phyloP scores from a whole-genome alignment of 2,113 vertebrate genomes.

The Erpornis zantholeuca region DNA sequence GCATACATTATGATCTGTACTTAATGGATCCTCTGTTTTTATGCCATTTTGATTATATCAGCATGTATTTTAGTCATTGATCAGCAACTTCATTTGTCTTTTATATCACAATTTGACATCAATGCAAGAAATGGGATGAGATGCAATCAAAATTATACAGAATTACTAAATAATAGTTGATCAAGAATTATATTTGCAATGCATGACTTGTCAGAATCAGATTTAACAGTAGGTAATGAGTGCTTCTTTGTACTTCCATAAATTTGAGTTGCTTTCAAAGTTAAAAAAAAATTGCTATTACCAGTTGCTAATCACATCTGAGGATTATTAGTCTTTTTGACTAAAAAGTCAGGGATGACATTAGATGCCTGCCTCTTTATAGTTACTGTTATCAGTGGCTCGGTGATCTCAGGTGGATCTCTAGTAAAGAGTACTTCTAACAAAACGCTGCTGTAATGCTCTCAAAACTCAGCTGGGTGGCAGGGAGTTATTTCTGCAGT shows the following conservation, averaged over 20 bases:
- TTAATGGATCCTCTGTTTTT: constrained; percentile 8
- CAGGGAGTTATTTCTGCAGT: not conserved
- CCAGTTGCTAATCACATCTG: not conserved
- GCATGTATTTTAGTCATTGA: not conserved
- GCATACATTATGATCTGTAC: not conserved
- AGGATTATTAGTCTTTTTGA: not conserved
- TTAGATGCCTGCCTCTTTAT: not conserved
- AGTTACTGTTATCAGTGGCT: not conserved
- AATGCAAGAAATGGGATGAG: not conserved
- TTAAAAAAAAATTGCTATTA: not conserved
- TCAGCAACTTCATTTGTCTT: constrained; percentile 28
- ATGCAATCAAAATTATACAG: not conserved
- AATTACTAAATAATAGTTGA: constrained; percentile 20
- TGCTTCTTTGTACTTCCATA: not conserved
- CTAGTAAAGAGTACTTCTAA: not conserved
- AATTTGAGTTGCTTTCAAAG: not conserved
- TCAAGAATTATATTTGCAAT: not conserved
- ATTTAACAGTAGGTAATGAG: not conserved
- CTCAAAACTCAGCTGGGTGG: not conserved
- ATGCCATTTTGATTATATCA: constrained; percentile 18
- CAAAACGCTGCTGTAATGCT: not conserved
- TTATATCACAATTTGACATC: not conserved
- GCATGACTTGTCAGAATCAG: not conserved
- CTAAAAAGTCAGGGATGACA: not conserved
- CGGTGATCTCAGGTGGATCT: not conserved